phyloP scores from a whole-genome alignment of 1,140 invertebrate species.

The Diabrotica virgifera region DNA sequence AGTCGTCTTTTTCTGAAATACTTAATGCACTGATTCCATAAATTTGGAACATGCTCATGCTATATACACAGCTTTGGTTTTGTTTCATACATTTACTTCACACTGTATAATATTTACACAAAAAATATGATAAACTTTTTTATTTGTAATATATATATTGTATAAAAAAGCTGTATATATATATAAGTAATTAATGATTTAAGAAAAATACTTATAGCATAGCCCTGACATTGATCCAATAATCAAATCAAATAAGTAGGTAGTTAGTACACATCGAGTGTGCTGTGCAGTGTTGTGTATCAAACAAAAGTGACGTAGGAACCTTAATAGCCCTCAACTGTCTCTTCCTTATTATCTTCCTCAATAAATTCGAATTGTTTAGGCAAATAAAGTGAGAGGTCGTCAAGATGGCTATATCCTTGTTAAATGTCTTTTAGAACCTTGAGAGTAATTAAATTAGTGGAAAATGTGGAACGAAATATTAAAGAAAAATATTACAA shows the following conservation, averaged over 20 bases:
- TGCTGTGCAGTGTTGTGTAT: not conserved
- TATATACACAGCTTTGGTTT: too few species aligned
- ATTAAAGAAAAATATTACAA: too few species aligned
- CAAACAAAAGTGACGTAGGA: conserved; percentile 16
- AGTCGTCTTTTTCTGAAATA: too few species aligned
- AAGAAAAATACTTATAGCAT: not conserved
- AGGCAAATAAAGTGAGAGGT: conserved; percentile 12
- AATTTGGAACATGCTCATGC: too few species aligned
- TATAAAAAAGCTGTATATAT: too few species aligned
- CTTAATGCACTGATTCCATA: too few species aligned
- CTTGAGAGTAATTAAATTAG: not conserved
- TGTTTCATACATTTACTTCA: too few species aligned
- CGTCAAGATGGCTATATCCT: conserved; percentile 1
- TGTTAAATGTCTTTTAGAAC: not conserved
- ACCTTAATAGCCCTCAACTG: conserved; percentile 18
- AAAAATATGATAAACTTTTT: too few species aligned
- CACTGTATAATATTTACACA: too few species aligned
- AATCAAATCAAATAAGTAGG: conserved; percentile 14
- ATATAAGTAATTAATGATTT: too few species aligned
- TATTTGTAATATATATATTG: too few species aligned
- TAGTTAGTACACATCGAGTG: not conserved
- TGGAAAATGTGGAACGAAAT: too few species aligned
- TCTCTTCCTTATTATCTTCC: conserved; percentile 20
- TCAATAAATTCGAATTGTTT: conserved; percentile 17
- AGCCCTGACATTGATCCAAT: conserved; percentile 14